These are phyloP conservation scores for Parnassius mnemosyne DNA, from an alignment of 2,888 invertebrate genomes.

Conservation along the genomic window DNA sequence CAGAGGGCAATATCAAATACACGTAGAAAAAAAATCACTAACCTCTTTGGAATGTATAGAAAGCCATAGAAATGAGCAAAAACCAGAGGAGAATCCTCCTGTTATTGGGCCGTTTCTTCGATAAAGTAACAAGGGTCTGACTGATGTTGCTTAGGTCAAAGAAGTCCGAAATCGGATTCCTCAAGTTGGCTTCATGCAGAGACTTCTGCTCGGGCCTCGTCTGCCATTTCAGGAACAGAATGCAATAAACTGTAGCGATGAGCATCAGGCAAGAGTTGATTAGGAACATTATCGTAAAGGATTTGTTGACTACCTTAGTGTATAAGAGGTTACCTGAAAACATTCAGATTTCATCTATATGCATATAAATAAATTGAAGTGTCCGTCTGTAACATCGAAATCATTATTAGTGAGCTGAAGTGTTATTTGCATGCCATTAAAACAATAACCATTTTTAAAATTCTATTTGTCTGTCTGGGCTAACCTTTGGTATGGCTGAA, in stretches of 20 bases:
- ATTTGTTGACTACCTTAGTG: constrained; percentile 79
- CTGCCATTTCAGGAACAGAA: constrained; percentile 85
- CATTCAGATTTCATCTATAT: no score
- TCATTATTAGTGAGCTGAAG: no score
- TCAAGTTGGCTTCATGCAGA: constrained; percentile 77
- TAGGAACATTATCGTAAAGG: constrained; percentile 86
- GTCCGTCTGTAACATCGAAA: no score
- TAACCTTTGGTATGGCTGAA: no score
- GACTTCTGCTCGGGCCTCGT: constrained; percentile 84
- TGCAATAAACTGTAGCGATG: constrained; percentile 83
- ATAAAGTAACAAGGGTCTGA: constrained; percentile 82
- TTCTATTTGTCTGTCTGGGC: no score
- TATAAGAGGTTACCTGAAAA: constrained; percentile 84
- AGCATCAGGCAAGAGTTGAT: constrained; percentile 84
- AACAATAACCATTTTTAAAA: no score
- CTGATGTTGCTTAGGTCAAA: constrained; percentile 85
- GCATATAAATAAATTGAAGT: no score
- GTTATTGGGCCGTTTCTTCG: constrained; percentile 79
- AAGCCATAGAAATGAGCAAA: constrained; percentile 86
- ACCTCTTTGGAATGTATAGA: constrained; percentile 90
- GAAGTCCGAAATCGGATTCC: constrained; percentile 83
- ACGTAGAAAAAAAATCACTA: constrained; percentile 26
- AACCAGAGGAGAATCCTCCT: constrained; percentile 83
- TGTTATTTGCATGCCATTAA: no score
- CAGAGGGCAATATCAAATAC: no score